Base-by-base conservation (phyloP, 2,888 invertebrate species). In the Sinhomidia bicolor region DNA sequence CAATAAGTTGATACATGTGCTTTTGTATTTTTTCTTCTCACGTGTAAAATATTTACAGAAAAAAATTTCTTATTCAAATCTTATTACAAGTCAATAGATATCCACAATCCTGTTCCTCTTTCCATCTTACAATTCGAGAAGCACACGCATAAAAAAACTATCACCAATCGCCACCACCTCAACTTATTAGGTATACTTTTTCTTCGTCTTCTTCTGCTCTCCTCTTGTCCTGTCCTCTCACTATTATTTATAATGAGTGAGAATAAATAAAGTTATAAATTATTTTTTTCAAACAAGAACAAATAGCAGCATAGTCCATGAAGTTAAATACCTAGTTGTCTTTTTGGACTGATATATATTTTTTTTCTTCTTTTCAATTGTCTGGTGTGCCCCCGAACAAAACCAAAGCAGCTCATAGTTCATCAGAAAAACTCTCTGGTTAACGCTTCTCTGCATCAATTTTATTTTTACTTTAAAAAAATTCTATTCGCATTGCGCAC, bases 241-340 rank as follows among this genome's bases (percentile, higher is more conserved):
- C 71, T 74, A 74, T 74, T 74, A 74, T 74, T 74, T 44, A 47
- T 47, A 74, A 74, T 26, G 74, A 74, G 47, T 74, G 47, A 47
- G 36, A 74, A 41, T n/a, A 44, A 74, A 44, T 74, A 74, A 74
- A 74, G 74, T 47, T 47, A 74, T 74, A 74, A 74, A 74, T 74
- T 74, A 74, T 74, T 47, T 47, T 47, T 74, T 23, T 12, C 26
- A 68, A 36, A 41, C 20, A 17, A n/a, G n/a, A 68, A 36, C 23
- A 57, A 57, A 57, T 17, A 23, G 57, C n/a, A 57, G 20, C 7
- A 3, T 7, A 36, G n/a, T 57, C 20, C 57, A 20, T 57, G 17
- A 54, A 54, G 51, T 54, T 54, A 3, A 17, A 54, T 54, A 54
- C 7, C 36, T 47, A 14, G 17, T 54, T 54, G 57, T 17, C 20